Evolutionary conservation across 2,888 invertebrate genomes (phyloP).

Genomic region (Epinotia brunnichana): DNA sequence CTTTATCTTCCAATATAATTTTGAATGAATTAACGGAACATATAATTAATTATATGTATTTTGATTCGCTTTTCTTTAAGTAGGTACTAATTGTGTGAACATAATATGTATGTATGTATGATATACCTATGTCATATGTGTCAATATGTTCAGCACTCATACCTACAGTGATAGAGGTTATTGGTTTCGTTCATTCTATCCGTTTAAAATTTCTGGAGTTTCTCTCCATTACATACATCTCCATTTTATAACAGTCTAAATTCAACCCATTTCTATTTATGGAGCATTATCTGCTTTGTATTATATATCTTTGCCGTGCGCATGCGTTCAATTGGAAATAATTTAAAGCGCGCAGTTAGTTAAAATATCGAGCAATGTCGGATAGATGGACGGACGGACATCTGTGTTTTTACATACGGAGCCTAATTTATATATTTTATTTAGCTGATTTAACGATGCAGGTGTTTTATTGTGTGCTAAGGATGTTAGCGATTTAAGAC

Average conservation of each 20-base stretch:
- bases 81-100: too few relatives aligned
- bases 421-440: conserved; percentile 40
- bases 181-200: too few relatives aligned
- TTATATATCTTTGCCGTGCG: conserved; percentile 46
- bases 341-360: conserved; percentile 68
- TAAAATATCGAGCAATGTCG: conserved; percentile 63
- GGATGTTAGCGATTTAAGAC: conserved; percentile 21
- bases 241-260: neutral
- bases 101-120: too few relatives aligned
- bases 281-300: conserved; percentile 8
- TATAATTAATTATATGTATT: too few relatives aligned
- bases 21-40: too few relatives aligned
- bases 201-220: too few relatives aligned
- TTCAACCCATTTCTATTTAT: neutral
- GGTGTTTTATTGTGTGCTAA: conserved; percentile 51
- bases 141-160: too few relatives aligned
- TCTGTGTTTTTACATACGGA: conserved; percentile 40
- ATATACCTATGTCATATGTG: too few relatives aligned
- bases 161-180: too few relatives aligned
- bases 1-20: too few relatives aligned
- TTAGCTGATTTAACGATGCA: conserved; percentile 46
- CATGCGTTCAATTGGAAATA: conserved; percentile 58
- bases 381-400: conserved; percentile 59
- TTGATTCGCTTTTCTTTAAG: too few relatives aligned
- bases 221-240: too few relatives aligned